Base-by-base conservation (phyloP, 2,888 invertebrate species). In the Lithophane socia region DNA sequence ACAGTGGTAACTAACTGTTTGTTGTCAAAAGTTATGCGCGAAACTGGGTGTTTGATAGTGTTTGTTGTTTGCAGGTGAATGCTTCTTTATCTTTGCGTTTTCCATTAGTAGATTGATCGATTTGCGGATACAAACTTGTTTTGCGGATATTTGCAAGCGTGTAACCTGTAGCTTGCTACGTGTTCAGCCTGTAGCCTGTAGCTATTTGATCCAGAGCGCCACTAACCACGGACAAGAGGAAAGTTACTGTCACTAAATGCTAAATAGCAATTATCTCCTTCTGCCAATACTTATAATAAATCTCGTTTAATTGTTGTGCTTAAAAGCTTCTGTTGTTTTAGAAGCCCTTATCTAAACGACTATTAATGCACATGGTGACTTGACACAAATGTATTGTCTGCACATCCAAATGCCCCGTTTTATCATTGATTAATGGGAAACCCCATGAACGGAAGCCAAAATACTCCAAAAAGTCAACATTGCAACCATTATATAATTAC, bases 401-500 rank as follows among this genome's bases (percentile, higher is more conserved):
- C 81, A 83, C 75, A 75, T 78, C 29, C 42, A 72, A 75, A 84
- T 68, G 79, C 66, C 76, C 78, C 77, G 63, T 81, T 92, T 94
- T 92, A 92, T 91, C 89, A 86, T 92, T 96, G 96, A 96, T 95
- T 94, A 94, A 96, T 95, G 92, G 91, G 88, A 84, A 79, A 81
- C 89, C 87, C 89, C 89, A 90, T 91, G 92, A 93, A 96, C 96
- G 95, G 96, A 96, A 96, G 96, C 96, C 94, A 93, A 94, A 94
- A 94, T 94, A 95, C 93, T 95, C 90, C 89, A 94, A 92, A 94
- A 92, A 94, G 92, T 94, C 93, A 94, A 93, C 93, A 95, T 92
- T 92, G 93, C 92, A 91, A 92, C 93, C 94, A 95, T 95, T 95
- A 94, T 94, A 93, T 96, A 94, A 96, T 96, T 94, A 95, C 93